Conservation (phyloP, 2,113 vertebrate genomes). For the Anthoscopus minutus region DNA sequence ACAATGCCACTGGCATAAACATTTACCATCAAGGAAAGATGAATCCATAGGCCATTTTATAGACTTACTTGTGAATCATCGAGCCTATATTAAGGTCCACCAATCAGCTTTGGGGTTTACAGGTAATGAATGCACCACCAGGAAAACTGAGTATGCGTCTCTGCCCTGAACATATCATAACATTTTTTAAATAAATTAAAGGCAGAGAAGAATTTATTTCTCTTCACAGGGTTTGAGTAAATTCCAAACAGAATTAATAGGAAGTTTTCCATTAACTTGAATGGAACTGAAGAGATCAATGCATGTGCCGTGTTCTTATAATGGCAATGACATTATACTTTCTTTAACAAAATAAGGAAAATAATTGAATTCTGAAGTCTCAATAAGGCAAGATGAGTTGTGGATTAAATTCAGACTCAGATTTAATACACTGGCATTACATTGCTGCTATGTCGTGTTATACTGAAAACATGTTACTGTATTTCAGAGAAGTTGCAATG, state of each 20-base stretch:
- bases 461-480: neutral
- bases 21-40: slow-evolving; percentile 1
- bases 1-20: neutral
- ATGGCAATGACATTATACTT: neutral
- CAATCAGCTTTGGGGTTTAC: neutral
- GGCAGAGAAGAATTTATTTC: neutral
- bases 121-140: neutral
- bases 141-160: neutral
- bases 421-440: neutral
- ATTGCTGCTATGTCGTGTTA: neutral
- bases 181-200: neutral
- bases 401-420: neutral
- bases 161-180: neutral
- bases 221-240: neutral
- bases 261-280: neutral
- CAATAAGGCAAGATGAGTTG: neutral
- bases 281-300: neutral
- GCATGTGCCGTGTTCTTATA: neutral
- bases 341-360: neutral
- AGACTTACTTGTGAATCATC: neutral
- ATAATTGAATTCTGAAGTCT: neutral
- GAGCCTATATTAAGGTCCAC: neutral
- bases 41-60: neutral
- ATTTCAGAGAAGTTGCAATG: neutral
- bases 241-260: neutral